Base-by-base conservation (phyloP, 2,888 invertebrate genomes). In the Lepidocyrtoides sp. region DNA sequence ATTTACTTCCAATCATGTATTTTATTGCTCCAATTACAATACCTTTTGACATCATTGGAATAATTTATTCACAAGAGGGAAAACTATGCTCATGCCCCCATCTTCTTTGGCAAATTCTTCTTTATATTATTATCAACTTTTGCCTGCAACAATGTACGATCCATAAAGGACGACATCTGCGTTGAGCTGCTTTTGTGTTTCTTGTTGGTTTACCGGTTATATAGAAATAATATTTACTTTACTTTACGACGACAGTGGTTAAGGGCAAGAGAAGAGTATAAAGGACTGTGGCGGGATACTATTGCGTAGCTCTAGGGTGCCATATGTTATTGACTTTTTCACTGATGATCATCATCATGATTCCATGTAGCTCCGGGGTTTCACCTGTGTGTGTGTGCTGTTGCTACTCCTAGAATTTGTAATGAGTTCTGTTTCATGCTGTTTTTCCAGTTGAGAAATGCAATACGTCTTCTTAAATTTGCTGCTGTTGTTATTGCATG, bases 301-400 rank as follows among this genome's bases (percentile, higher is more conserved):
- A n/a, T 7, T 17, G 51, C 29, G 84, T 75, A 41, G 83, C 83
- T 75, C 54, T 32, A 86, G 86, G 86, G 86, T 86, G 86, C 86
- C 86, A 86, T 75, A 75, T 86, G 86, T 86, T 86, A 86, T 86
- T 86, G 57, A 32, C 69, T 86, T 86, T 75, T 72, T 69, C 36
- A 20, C 69, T 69, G 69, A 69, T 69, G 69, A 41, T 20, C 5
- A 66, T 32, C 32, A 69, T 69, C 41, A 69, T 41, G 69, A 69
- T 69, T 41, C 69, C 20, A 69, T 41, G 36, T 41, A 69, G 69
- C 69, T 69, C 10, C 41, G 36, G 69, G 60, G 54, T 32, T 60
- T 75, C 83, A 85, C 84, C 84, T 85, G 72, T 72, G 86, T 57
- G 32, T 44, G 36, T 26, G 54, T 57, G 17, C 32, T 36, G 81